Conservation (phyloP, 2,797 vertebrate species). For the Cirrhinus molitorella region DNA sequence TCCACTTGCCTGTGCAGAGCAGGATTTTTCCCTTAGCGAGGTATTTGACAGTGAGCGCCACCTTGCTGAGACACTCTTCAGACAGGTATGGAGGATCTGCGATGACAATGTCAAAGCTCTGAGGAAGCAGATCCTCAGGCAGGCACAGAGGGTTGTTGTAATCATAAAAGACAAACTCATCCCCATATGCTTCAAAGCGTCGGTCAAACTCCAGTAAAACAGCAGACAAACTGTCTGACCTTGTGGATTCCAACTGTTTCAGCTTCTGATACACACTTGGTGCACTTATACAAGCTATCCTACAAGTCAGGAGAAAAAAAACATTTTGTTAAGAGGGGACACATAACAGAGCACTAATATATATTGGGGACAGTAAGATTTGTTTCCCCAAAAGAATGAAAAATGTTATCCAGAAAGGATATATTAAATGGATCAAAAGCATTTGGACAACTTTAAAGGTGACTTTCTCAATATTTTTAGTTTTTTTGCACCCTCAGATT, state of each 20-base stretch:
- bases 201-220: slow-evolving; percentile 90
- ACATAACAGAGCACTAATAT: not conserved
- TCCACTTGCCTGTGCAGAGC: slow-evolving; percentile 90
- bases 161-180: slow-evolving; percentile 94
- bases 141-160: slow-evolving; percentile 88
- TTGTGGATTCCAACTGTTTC: slow-evolving; percentile 74
- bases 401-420: not conserved
- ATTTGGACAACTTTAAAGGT: no score
- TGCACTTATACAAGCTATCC: slow-evolving; percentile 91
- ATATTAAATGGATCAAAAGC: not conserved
- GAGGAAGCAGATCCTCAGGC: slow-evolving; percentile 71
- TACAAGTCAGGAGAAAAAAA: slow-evolving; percentile 64
- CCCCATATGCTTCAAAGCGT: slow-evolving; percentile 88
- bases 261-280: slow-evolving; percentile 95
- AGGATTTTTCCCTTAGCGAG: slow-evolving; percentile 91
- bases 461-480: no score
- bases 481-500: no score
- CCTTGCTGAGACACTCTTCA: slow-evolving; percentile 91
- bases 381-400: not conserved
- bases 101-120: slow-evolving; percentile 90
- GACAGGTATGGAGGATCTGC: slow-evolving; percentile 95
- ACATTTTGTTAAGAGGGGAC: not conserved
- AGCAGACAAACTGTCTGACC: slow-evolving; percentile 65
- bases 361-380: not conserved
- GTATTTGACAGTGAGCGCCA: slow-evolving; percentile 84